Conservation (phyloP, 2,888 invertebrate species). For the Gibbula magus region DNA sequence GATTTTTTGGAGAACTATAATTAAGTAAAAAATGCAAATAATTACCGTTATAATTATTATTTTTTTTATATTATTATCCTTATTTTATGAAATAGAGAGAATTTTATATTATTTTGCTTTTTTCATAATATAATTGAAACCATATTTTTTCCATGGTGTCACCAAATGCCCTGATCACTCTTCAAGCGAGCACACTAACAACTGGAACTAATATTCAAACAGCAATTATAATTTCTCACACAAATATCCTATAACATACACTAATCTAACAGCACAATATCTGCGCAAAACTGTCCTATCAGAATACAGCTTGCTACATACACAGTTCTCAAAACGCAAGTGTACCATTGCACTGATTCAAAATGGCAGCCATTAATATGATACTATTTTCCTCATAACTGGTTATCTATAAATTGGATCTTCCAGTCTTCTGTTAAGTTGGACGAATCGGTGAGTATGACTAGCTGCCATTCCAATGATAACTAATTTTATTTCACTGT, state of each 20-base stretch:
- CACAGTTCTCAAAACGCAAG: background rate
- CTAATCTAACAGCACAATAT: too few species aligned
- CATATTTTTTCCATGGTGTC: background rate
- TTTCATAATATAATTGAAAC: too few species aligned
- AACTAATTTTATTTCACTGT: background rate
- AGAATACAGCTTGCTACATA: too few species aligned
- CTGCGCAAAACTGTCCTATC: too few species aligned
- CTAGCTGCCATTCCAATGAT: background rate
- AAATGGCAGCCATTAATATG: background rate
- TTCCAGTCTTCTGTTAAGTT: background rate
- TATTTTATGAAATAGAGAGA: too few species aligned
- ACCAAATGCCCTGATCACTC: background rate
- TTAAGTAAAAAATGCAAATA: too few species aligned
- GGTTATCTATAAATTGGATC: background rate
- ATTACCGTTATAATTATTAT: too few species aligned
- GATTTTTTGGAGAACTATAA: too few species aligned
- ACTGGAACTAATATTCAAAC: background rate
- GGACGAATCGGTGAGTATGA: background rate
- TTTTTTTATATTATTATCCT: too few species aligned
- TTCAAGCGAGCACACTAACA: background rate
- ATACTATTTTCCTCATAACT: background rate
- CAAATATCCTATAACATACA: too few species aligned
- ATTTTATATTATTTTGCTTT: too few species aligned
- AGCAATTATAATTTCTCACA: background rate
- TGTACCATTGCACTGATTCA: constrained; percentile 6